Evolutionary conservation across 2,888 invertebrate genomes (phyloP), one percentile per base, ranked within the genome.

Genomic region (Melanostoma scalare): DNA sequence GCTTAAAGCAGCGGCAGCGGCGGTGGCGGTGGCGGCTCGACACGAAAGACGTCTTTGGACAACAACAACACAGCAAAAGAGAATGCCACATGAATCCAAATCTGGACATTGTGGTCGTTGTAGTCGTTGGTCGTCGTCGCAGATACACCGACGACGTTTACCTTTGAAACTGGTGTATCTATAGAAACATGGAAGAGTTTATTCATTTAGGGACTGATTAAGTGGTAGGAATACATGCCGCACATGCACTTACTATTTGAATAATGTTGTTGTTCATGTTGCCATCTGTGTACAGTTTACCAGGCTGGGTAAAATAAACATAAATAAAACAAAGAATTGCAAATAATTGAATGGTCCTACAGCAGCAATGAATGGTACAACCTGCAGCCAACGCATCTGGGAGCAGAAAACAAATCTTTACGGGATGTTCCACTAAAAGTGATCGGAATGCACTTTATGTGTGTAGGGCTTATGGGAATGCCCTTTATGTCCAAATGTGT

Each of bases 131-230:
- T 46, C 46, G 44, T 53, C 33, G 63, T 31, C 30, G 61, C 20
- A 52, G 56, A 20, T 20, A 20, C 20, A 20, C 20, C 65, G 67
- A 68, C 65, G 67, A 68, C 68, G 63, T 68, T 73, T 79, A 68
- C 71, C 72, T 77, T 72, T 63, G 50, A 76, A 76, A 76, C 81
- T 82, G 55, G 72, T 67, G 73, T 67, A 69, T 65, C 40, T 78
- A 42, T 63, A 74, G 42, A 56, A 63, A 46, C 55, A 82, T 40
- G 48, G 60, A 78, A 48, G 69, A 78, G 78, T 67, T 69, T 71
- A 79, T 78, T 84, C 84, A 84, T 85, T 85, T 85, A 77, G 75
- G 77, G 81, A 79, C 86, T 86, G 86, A 86, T 86, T 86, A 86
- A 86, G 86, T 78, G 85, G 77, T 86, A 63, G 63, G 50, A 50